Base-by-base conservation (phyloP, 2,797 vertebrate genomes). In the Cheirogaleus major region DNA sequence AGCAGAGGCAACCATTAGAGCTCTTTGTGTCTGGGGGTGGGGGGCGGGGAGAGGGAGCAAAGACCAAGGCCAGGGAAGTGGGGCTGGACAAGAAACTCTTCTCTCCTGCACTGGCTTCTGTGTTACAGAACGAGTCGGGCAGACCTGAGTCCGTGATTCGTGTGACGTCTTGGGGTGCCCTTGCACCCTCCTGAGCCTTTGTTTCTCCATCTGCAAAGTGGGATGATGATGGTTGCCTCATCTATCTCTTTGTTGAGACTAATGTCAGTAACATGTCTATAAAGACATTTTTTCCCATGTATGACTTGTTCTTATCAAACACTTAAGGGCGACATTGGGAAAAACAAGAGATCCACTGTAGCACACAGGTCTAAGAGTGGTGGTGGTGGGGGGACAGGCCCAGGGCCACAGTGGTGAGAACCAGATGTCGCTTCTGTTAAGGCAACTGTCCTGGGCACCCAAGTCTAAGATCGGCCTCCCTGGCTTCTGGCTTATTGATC, bases 401-500 rank as follows among this genome's bases (percentile, higher is more conserved):
- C 72, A 23, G 11, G 32, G 57, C 30, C 27, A 2, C 11, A 17
- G 13, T 0, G 22, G 23, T 38, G 25, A 41, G 0, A 13, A 18
- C 30, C 23, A 35, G 59, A 3, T 15, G 32, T 67, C 27, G 23
- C 30, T 27, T 4, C n/a, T 22, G 0, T 41, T 0, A 27, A 8
- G 45, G 17, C 8, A 50, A 30, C 25, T 12, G 7, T 27, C 38
- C 52, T n/a, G 43, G 70, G 41, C n/a, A 55, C 43, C 48, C 78
- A 55, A 10, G 4, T 38, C 27, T 23, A 57, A 65, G 59, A 41
- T 25, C 3, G 4, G 18, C 32, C 70, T 81, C 65, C 45, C 23
- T 81, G 65, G 67, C 45, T 80, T 90, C 87, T 78, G 72, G 35
- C 20, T 70, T 81, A 43, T 82, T 30, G 61, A 57, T 59, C 63